These are phyloP conservation scores for Proales similis DNA, from an alignment of 1,140 invertebrate species.

Conservation along the genomic window DNA sequence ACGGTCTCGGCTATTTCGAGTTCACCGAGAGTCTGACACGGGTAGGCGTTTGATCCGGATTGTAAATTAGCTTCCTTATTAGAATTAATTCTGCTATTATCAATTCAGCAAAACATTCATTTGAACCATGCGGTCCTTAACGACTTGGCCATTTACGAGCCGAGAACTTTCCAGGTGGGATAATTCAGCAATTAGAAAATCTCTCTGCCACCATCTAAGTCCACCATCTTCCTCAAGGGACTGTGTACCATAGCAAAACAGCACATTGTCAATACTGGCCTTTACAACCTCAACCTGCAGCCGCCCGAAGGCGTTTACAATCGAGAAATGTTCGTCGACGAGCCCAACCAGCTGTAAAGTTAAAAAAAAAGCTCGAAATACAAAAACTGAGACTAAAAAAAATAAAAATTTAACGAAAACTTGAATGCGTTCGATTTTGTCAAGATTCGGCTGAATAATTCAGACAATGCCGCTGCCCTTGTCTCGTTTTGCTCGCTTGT, in stretches of 20 bases:
- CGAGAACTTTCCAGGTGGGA: conserved; percentile 26
- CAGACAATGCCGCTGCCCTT: too few relatives aligned
- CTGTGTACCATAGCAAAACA: conserved; percentile 27
- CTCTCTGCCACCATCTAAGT: not conserved
- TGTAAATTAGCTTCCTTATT: not conserved
- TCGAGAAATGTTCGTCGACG: conserved; percentile 28
- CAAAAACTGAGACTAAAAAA: too few relatives aligned
- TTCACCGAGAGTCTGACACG: conserved; percentile 17
- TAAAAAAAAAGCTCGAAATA: too few relatives aligned
- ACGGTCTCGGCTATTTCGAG: conserved; percentile 21
- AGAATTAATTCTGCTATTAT: not conserved
- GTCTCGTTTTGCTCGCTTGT: too few relatives aligned
- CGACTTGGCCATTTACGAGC: conserved; percentile 37
- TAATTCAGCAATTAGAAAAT: not conserved
- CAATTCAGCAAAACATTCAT: conserved; percentile 36
- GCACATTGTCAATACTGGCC: conserved; percentile 33
- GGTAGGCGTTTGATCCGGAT: too few relatives aligned
- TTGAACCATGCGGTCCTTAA: conserved; percentile 15
- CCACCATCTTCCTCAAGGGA: conserved; percentile 2
- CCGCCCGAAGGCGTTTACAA: conserved; percentile 31
- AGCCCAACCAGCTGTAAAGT: too few relatives aligned
- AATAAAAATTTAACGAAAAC: too few relatives aligned
- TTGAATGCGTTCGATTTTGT: too few relatives aligned
- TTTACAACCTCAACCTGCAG: conserved; percentile 12
- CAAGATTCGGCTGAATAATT: too few relatives aligned